Base-by-base conservation (phyloP, 2,888 invertebrate species). In the Himalopsyche anomala region DNA sequence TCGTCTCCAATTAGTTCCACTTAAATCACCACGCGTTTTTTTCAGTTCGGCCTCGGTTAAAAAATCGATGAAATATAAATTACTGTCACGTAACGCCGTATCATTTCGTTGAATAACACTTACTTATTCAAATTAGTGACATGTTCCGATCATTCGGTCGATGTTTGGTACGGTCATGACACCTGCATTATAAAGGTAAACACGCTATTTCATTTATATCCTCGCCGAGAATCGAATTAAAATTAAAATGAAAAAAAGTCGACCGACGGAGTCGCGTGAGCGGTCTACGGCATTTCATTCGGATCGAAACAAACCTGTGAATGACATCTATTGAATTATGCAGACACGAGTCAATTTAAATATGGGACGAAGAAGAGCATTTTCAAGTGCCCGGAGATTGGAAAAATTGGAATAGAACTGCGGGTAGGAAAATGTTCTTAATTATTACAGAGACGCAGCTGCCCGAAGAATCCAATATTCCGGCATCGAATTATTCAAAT, bases 221-320 rank as follows among this genome's bases (percentile, higher is more conserved):
- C 74, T 55, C 19, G 51, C 56, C 79, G n/a, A 38, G 85, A 42
- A 83, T 80, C 55, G 74, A 86, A 85, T 87, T 86, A 87, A 87
- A 86, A 83, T 87, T 83, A 69, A 83, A 84, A 80, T 74, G 84
- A 83, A 56, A 42, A 28, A 85, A 84, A 85, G 81, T 80, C 74
- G 56, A 84, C 62, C 15, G 84, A 82, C 45, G 54, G 56, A 82
- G 54, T 85, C 85, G 87, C 87, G 85, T 81, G 84, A 84, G 69
- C 51, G 80, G 28, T 56, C 15, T 38, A 42, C 81, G 80, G 80
- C 56, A 86, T 85, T 80, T 85, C 80, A 80, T 84, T 85, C 83
- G 91, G 92, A 91, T 92, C 92, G 92, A 92, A 92, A 92, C 92
- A 92, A 92, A 92, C 82, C 84, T 84, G 80, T 51, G 81, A 86